Evolutionary conservation across 2,888 invertebrate genomes (phyloP), one percentile per base, ranked within the genome.

Genomic region (Euplagia quadripunctaria): DNA sequence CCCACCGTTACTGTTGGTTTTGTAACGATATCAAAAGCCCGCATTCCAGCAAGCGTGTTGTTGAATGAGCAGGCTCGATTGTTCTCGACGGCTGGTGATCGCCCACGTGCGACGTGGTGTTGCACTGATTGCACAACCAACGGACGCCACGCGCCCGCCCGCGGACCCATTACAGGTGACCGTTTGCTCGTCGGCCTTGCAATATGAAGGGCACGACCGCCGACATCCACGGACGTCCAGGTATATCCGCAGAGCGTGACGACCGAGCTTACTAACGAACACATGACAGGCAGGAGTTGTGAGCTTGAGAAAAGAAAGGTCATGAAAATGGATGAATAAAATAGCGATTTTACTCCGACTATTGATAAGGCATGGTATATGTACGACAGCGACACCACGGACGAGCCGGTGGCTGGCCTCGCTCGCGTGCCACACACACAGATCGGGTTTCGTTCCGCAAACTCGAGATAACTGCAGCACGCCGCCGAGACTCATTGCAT

Each of bases 401-500:
- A 78, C 76, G 81, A 79, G 82, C 79, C 52, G 16, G 78, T 88
- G 83, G 85, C 86, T 85, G 94, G 89, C 94, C 94, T 94, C 92
- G 94, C 90, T 89, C 89, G 91, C 92, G 87, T 91, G 92, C 89
- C 91, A 87, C 90, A 89, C 91, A 88, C 88, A 90, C 89, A 87
- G 93, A 93, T 95, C 93, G 91, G 88, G 93, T 94, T 94, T 92
- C 95, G 91, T 95, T 95, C 95, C 95, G 95, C 94, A 95, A 94
- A 93, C 90, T 92, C 91, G 87, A 94, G 93, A 94, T 94, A 92
- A 88, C 93, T 93, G 90, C 91, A 83, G 86, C 86, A 87, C 86
- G 86, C 83, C 85, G 85, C 84, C 86, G 82, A 87, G 87, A 86
- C 86, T 85, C 85, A 82, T 83, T 90, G 89, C 92, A 91, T 91